Percentiles rank a stretch among this genome's conserved stretches.
phyloP scores from a whole-genome alignment of 2,797 vertebrate genomes.

The Xerus rutilus region DNA sequence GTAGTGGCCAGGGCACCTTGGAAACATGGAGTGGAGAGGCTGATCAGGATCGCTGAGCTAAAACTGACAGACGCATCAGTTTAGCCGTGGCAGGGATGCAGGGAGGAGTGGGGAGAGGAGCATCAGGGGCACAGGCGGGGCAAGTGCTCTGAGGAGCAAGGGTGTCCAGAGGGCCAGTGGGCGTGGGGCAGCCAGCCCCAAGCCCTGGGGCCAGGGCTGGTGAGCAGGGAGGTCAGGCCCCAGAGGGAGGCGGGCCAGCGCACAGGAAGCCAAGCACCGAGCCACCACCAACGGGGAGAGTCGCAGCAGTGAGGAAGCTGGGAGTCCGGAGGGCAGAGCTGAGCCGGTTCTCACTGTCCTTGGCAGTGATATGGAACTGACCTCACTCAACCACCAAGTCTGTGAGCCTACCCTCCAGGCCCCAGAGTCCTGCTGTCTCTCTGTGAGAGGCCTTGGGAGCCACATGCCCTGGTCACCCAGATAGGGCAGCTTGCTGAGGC shows the following conservation, averaged over 20 bases:
- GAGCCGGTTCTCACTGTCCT: neutral
- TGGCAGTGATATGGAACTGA: too few species aligned
- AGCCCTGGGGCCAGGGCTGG: fast-evolving
- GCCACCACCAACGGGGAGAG: neutral
- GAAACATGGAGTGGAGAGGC: neutral
- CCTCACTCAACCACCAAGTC: neutral
- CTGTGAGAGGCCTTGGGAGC: neutral
- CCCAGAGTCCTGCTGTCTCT: neutral
- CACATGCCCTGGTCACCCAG: too few species aligned
- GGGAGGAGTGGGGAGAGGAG: neutral
- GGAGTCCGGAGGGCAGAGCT: neutral
- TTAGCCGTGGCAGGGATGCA: neutral
- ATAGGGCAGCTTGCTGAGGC: neutral
- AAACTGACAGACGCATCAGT: too few species aligned
- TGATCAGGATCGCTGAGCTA: neutral
- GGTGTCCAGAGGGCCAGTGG: too few species aligned
- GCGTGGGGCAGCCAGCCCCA: neutral
- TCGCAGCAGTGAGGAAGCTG: too few species aligned
- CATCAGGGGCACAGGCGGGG: too few species aligned
- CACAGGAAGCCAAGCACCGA: neutral
- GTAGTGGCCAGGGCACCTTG: neutral
- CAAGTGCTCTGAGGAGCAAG: too few species aligned
- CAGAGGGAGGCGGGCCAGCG: neutral
- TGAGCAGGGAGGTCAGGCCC: neutral
- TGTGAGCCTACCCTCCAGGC: neutral